Evolutionary conservation across 2,888 invertebrate genomes (phyloP), one percentile per base, ranked within the genome.

Genomic region (Tinea trinotella): DNA sequence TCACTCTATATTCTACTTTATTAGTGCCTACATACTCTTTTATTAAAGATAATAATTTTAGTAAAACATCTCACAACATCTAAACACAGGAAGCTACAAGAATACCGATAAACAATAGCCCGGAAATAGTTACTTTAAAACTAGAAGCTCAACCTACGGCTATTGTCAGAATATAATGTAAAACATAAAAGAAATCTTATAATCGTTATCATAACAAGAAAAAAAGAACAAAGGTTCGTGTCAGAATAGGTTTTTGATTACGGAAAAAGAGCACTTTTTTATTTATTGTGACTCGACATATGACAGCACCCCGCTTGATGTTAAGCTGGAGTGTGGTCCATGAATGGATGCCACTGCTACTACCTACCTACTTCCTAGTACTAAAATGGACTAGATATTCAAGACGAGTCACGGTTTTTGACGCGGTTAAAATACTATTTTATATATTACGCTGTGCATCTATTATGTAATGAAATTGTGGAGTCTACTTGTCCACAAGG

Each of bases 71-170:
- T 30, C n/a, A 30, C 30, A 30, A 30, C 2, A 7, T 2, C n/a
- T 4, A 30, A n/a, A 1, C 30, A 30, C 30, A 30, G 30, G 30
- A 30, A 30, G 30, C n/a, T 4, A n/a, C n/a, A 30, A 30, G 30
- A 30, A n/a, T n/a, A n/a, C n/a, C n/a, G 7, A 2, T 30, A 15
- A 40, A 40, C 40, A 40, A 40, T 40, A 40, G n/a, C 15, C 40
- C 40, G 40, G 40, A 40, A 13, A 40, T 40, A 40, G 13, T 40
- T 40, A 40, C 13, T 15, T 4, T n/a, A 40, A 40, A 40, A 40
- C 40, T 40, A 15, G 40, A 15, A 15, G 40, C 15, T 40, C 13
- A 40, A 40, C 40, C 40, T 40, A 15, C 12, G 40, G 15, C 40
- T 15, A 40, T 40, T 40, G 40, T 40, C 6, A 30, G 3, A 7